Conservation (phyloP, 1,140 invertebrate species). For the Caenorhabditis elegans region WBcel235 BX284606.5:15440501-15441000, state of each 20-base stretch:
- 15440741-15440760: constrained; percentile 77
- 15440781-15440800: constrained; percentile 75
- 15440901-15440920: too few species aligned
- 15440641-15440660: background rate
- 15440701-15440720: background rate
- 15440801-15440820: background rate
- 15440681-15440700: constrained; percentile 39
- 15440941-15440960: too few species aligned
- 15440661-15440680: constrained; percentile 29
- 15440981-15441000: too few species aligned
- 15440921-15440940: too few species aligned
- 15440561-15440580: too few species aligned
- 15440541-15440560: too few species aligned
- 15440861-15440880: too few species aligned
- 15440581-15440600: too few species aligned
- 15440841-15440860: background rate
- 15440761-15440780: constrained; percentile 83
- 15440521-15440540: too few species aligned
- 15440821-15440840: constrained; percentile 71
- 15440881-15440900: too few species aligned
- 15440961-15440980: background rate
- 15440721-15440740: constrained; percentile 73
- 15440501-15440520: background rate
- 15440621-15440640: background rate
- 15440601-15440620: background rate